Evolutionary conservation across 92 coral and sea anemone genomes (phyloP).

Genomic region (Parazoanthus darwini): DNA sequence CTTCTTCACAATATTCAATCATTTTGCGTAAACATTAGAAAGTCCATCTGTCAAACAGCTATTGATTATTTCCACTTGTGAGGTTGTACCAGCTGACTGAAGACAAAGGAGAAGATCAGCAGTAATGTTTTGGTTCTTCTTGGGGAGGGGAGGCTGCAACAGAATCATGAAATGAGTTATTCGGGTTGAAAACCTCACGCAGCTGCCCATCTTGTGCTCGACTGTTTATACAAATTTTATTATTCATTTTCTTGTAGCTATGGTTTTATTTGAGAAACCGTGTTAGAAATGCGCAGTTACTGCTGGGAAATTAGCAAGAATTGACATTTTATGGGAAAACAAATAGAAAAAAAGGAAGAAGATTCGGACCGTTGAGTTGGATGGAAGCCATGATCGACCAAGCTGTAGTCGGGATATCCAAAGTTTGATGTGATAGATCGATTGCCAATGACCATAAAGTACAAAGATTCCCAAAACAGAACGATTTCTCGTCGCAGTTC

Average conservation of each 20-base stretch:
- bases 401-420: not conserved
- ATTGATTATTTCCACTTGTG: not conserved
- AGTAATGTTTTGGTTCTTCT: not conserved
- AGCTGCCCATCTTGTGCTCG: constrained; percentile 42
- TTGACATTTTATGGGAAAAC: constrained; percentile 39
- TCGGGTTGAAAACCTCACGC: not conserved
- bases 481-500: not conserved
- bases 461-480: not conserved
- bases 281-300: constrained; percentile 49
- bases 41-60: not conserved
- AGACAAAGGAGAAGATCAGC: constrained; percentile 7
- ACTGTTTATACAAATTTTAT: constrained; percentile 47
- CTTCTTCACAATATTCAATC: not conserved
- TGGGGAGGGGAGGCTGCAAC: constrained; percentile 14
- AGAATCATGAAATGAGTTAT: not conserved
- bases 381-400: not conserved
- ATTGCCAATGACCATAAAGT: constrained; percentile 4
- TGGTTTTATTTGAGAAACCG: constrained; percentile 57
- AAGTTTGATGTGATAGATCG: constrained; percentile 6
- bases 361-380: not conserved
- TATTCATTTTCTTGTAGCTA: constrained; percentile 52
- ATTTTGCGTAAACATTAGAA: not conserved
- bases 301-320: constrained; percentile 36
- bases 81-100: constrained; percentile 15
- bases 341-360: constrained; percentile 11